A percentile compares a stretch with the other conserved stretches of the same genome.
These are phyloP conservation scores for Drosophila dives DNA, from an alignment of 2,888 invertebrate species.

Conservation along the genomic window DNA sequence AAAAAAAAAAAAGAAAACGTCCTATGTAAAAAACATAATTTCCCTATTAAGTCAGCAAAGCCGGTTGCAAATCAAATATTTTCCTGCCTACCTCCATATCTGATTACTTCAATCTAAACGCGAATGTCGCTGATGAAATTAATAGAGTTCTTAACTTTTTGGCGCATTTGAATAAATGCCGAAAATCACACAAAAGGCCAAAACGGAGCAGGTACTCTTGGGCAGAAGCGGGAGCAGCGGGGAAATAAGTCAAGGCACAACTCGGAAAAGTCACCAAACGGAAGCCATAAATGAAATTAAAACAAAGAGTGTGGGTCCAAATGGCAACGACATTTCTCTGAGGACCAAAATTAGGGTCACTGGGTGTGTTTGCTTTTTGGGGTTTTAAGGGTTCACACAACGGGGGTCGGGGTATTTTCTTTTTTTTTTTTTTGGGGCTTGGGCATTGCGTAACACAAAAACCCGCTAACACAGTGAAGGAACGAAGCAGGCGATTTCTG, in stretches of 20 bases:
- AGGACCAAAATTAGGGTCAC: slow-evolving; percentile 83
- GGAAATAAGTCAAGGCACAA: slow-evolving; percentile 49
- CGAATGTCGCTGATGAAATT: slow-evolving; percentile 53
- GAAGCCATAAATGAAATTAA: slow-evolving; percentile 81
- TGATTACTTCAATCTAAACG: slow-evolving; percentile 19
- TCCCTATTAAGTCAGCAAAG: neutral
- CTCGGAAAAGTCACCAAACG: slow-evolving; percentile 69
- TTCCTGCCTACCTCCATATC: slow-evolving; percentile 1
- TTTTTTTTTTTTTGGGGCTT: slow-evolving; percentile 1
- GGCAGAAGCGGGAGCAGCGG: slow-evolving; percentile 24
- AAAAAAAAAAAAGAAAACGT: neutral
- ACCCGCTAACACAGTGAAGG: slow-evolving; percentile 58
- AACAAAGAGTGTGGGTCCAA: slow-evolving; percentile 56
- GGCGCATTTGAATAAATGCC: slow-evolving; percentile 51
- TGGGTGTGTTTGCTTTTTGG: slow-evolving; percentile 80
- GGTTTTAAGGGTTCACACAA: slow-evolving; percentile 23
- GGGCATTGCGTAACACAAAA: slow-evolving; percentile 71
- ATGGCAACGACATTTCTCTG: slow-evolving; percentile 72
- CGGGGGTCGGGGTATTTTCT: neutral
- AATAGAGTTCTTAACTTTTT: slow-evolving; percentile 66
- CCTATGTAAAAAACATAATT: neutral
- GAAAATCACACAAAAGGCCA: slow-evolving; percentile 62
- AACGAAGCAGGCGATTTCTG: slow-evolving; percentile 28
- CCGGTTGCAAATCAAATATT: neutral
- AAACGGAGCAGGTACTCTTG: slow-evolving; percentile 20